phyloP scores from a whole-genome alignment of 1,140 invertebrate genomes.

The Harpegnathos saltator region DNA sequence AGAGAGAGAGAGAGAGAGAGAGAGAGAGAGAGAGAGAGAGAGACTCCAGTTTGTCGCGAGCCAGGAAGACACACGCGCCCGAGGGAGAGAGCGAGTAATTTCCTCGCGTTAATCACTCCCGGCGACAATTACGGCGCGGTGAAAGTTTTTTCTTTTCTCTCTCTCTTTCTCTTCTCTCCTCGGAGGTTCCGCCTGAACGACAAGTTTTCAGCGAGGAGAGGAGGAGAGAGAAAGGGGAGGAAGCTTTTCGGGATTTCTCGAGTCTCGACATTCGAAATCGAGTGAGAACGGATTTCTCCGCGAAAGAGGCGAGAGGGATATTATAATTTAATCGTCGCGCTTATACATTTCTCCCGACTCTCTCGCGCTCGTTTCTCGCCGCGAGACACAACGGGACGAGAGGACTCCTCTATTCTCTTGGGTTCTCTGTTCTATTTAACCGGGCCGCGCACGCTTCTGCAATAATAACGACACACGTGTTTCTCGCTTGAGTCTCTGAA shows the following conservation, averaged over 20 bases:
- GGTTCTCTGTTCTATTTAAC: neutral
- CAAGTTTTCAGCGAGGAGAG: neutral
- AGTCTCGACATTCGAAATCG: no score
- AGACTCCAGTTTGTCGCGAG: neutral
- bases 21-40: no score
- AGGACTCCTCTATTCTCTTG: neutral
- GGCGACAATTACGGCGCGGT: conserved; percentile 19
- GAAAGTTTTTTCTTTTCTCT: conserved; percentile 59
- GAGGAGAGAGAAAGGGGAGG: conserved; percentile 35
- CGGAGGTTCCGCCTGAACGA: no score
- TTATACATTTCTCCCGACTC: neutral
- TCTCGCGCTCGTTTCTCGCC: no score
- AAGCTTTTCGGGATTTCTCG: conserved; percentile 45
- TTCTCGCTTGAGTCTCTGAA: neutral
- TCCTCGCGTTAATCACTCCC: neutral
- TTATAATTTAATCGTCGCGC: neutral
- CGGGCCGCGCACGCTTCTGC: neutral
- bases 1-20: no score
- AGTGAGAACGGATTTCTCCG: conserved; percentile 17
- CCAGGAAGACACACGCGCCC: neutral
- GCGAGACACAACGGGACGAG: no score
- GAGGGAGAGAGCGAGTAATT: neutral
- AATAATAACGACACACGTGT: neutral
- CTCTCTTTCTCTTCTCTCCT: no score
- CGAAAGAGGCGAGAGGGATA: neutral